Evolutionary conservation across 2,888 invertebrate species (phyloP).

Genomic region (Agriotes lineatus): DNA sequence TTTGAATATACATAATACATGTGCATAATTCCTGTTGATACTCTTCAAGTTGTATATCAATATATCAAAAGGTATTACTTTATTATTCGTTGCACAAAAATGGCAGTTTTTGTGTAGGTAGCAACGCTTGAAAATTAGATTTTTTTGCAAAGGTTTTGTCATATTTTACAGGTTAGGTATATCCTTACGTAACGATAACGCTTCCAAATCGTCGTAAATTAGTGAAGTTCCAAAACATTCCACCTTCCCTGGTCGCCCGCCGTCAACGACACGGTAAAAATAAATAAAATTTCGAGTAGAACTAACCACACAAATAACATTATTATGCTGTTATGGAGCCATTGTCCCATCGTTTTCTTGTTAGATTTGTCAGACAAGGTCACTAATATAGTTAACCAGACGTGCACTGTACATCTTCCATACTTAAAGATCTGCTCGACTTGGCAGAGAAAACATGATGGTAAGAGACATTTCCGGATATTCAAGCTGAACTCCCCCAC

Average conservation of each 20-base stretch:
- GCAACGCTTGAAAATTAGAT: no score
- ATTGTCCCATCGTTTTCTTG: conserved; percentile 54
- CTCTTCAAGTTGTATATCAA: no score
- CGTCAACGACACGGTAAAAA: not conserved
- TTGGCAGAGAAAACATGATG: conserved; percentile 45
- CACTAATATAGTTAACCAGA: conserved; percentile 52
- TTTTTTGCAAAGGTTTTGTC: not conserved
- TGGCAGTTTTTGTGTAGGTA: no score
- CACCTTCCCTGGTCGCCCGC: not conserved
- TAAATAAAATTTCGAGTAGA: conserved; percentile 18
- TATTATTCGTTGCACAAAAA: no score
- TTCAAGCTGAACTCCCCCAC: conserved; percentile 51
- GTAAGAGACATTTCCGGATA: conserved; percentile 54
- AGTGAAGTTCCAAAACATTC: not conserved
- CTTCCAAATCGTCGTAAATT: not conserved
- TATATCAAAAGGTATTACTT: no score
- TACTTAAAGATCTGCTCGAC: conserved; percentile 18
- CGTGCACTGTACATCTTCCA: conserved; percentile 26
- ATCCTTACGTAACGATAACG: no score
- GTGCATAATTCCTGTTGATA: no score
- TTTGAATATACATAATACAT: no score
- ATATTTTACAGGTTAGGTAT: not conserved
- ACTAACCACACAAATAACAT: conserved; percentile 43
- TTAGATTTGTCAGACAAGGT: conserved; percentile 53
- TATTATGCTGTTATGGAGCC: conserved; percentile 47